Base-by-base conservation (phyloP, 1,140 invertebrate species). In the Drosophila repleta region DNA sequence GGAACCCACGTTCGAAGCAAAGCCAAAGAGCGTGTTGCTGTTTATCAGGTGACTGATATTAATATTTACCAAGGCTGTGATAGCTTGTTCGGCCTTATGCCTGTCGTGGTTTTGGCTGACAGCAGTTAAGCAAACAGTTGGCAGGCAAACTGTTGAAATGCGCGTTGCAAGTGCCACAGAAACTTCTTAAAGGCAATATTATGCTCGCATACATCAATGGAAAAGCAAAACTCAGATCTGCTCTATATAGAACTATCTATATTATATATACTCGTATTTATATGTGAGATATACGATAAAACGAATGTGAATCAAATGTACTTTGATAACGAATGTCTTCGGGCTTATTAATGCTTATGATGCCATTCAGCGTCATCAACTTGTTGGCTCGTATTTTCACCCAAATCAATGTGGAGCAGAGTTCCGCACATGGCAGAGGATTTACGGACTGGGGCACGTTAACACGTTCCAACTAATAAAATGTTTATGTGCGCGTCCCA, bases 391-490 rank as follows among this genome's bases (percentile, higher is more conserved):
- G 21, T 32, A 45, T 21, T 45, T 57, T 67, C 15, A 37, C 48
- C 53, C 61, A 80, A 82, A 67, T 79, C 66, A 72, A 64, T 61
- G 76, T 32, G 32, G 52, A 41, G 53, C 52, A 29, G 49, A 65
- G 32, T 46, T 24, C 26, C 55, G 4, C 2, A 24, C 11, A 66
- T 48, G 17, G 70, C 26, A 29, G n/a, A 24, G 35, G 67, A 55
- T 67, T 73, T 70, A 68, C 70, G 49, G 63, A 55, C 55, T 64
- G 43, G 48, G 58, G 20, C 51, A 53, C 75, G 74, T 79, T 87
- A 87, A 87, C 78, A 87, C 75, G 67, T 79, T 65, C 61, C 83
- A 88, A 76, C 78, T 88, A 88, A 79, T 87, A 87, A 87, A 87
- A 87, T 88, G 72, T 79, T 87, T 74, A 87, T 88, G 65, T 76